These are phyloP conservation scores for Calameuta pallipes DNA, from an alignment of 2,888 invertebrate species.

Conservation along the genomic window DNA sequence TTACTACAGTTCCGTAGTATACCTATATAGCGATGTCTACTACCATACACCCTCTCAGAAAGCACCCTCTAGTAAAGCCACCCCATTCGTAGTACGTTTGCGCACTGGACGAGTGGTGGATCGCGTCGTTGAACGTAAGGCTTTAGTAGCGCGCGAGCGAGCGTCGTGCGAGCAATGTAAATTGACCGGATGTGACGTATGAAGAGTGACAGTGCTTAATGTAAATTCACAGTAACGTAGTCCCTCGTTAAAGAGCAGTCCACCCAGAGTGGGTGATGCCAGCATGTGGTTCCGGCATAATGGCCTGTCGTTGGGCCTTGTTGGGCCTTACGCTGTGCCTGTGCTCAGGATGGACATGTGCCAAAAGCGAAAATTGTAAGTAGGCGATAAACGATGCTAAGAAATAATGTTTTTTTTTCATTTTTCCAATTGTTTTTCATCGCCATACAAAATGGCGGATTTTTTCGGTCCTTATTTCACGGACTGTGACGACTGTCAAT, in stretches of 20 bases:
- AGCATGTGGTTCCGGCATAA: conserved; percentile 23
- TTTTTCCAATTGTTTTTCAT: not conserved
- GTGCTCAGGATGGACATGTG: conserved; percentile 28
- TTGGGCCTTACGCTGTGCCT: conserved; percentile 35
- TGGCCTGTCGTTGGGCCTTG: conserved; percentile 21
- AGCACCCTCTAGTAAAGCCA: not conserved
- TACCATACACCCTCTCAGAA: not conserved
- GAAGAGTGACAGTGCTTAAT: not conserved
- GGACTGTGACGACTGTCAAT: not conserved
- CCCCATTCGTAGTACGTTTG: not conserved
- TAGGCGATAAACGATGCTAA: conserved; percentile 8
- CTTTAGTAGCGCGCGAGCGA: not conserved
- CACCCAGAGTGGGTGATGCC: not conserved
- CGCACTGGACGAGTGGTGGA: not conserved
- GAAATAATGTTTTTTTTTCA: not conserved
- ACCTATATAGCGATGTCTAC: not conserved
- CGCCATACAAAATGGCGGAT: not conserved
- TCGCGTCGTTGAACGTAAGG: not conserved
- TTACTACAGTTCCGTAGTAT: not conserved
- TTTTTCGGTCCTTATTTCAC: not conserved
- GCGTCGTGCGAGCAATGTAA: not conserved
- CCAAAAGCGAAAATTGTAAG: conserved; percentile 57
- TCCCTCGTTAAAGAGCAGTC: not conserved
- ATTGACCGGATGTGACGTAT: not conserved
- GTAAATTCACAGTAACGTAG: not conserved